phyloP scores from a whole-genome alignment of 2,113 vertebrate species.

The Caracal caracal region DNA sequence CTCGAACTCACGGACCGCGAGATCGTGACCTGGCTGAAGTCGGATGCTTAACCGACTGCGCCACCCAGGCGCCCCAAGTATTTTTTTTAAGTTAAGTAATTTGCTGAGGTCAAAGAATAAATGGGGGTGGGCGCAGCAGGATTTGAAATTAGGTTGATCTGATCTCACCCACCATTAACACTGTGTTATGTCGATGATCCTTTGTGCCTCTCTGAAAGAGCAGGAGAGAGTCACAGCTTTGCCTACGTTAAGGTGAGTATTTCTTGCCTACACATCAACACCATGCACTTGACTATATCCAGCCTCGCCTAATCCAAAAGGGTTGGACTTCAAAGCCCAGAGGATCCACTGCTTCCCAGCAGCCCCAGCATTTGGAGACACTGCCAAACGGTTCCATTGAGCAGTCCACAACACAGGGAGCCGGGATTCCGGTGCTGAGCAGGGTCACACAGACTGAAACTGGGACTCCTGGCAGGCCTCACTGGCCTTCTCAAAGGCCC shows the following conservation, averaged over 20 bases:
- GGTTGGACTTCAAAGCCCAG: background rate
- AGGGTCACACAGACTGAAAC: background rate
- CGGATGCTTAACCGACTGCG: no score
- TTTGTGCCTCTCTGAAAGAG: background rate
- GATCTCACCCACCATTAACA: background rate
- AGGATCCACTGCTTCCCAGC: background rate
- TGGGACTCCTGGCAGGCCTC: conserved; percentile 36
- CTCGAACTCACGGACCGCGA: no score
- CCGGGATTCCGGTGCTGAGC: conserved; percentile 23
- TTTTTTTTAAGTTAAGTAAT: background rate
- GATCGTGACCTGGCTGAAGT: no score
- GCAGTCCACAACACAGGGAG: background rate
- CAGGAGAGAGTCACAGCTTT: background rate
- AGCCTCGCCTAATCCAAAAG: background rate
- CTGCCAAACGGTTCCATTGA: background rate
- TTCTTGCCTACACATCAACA: background rate
- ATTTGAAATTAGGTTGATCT: background rate
- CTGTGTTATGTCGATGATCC: accelerated
- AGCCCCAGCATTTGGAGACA: background rate
- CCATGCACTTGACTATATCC: background rate
- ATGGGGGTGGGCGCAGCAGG: background rate
- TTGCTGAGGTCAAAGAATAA: background rate
- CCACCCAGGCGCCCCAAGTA: no score
- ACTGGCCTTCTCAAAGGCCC: conserved; percentile 64
- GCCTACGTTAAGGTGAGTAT: background rate